Evolutionary conservation across 2,888 invertebrate species (phyloP), one percentile per base, ranked within the genome.

Genomic region (Anthoptus insignis): DNA sequence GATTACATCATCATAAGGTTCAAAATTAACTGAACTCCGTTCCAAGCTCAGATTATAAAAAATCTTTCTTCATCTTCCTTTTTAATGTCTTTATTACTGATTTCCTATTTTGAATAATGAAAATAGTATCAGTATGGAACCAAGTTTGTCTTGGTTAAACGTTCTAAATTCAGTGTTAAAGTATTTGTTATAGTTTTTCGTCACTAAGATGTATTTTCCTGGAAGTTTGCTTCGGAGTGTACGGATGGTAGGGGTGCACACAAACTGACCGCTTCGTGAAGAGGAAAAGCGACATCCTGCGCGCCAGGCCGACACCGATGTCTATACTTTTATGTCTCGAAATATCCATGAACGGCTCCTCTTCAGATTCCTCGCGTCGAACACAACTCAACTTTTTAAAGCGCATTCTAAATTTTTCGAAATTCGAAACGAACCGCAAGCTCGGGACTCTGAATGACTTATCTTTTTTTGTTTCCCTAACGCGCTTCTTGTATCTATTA

Each of bases 221-320:
- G 7, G 90, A 84, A 0, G 87, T 87, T 73, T 90, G 90, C 59
- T 81, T 82, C 8, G 93, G 93, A 14, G 90, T 91, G 66, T 81
- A 93, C 1, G 93, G 93, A 65, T 93, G 93, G 69, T 91, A 93
- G 0, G 93, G 93, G 71, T 93, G 93, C 32, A 87, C 80, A 65
- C 89, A 89, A 32, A 89, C 88, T 1, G 90, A 86, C 67, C 83
- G 82, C 66, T 79, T 89, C 3, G 90, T 91, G 63, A 93, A 93
- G 21, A 93, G 74, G 59, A 93, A 91, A 32, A 89, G 79, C 0
- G 93, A 93, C 59, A 91, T 80, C 63, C 87, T 80, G 21, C 93
- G 76, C n/a, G 90, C 89, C 7, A 91, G 69, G 1, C 90, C 90
- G 5, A 90, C 88, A 0, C 87, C 82, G 8, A 92, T 92, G 64